Evolutionary conservation across 2,797 vertebrate genomes (phyloP), one percentile per base, ranked within the genome.

Genomic region (Myotis vivesi): DNA sequence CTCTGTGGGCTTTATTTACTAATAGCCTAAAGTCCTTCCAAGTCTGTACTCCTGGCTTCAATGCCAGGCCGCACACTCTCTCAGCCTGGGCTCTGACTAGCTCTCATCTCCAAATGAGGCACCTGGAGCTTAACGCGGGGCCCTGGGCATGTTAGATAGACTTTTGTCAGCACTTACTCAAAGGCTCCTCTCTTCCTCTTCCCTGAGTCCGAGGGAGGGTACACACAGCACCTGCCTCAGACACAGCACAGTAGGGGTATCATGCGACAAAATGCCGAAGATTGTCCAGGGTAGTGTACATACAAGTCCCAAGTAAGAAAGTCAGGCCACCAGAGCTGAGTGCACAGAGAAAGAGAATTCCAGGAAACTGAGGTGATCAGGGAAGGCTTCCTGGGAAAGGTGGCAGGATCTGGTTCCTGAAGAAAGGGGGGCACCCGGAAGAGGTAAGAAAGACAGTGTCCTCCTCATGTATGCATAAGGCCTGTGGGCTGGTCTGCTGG

Each of bases 21-120:
- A 95, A 95, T 5, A 72, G 92, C 84, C 68, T 89, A 82, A 38
- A 89, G 81, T 86, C 62, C 57, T 76, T 93, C 57, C 44, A 82
- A 94, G 77, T 79, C 87, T 38, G 44, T 28, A 83, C 57, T 88
- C 55, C 81, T 93, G 92, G 94, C 94, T 72, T 77, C 84, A 59
- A n/a, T 46, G 22, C 77, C 25, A 36, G 49, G 89, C 87, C 1
- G 2, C 38, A 12, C 0, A 5, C 51, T 33, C 41, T 79, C 84
- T 82, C 46, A 30, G 87, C 77, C 68, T 89, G 87, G 23, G 38
- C 72, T 77, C 81, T 30, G 38, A 71, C 8, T n/a, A 59, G 30
- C 57, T 91, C 77, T 94, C 28, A 38, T 92, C 44, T 95, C 77
- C 90, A 75, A 80, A 86, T 17, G 57, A 92, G 73, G n/a, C 57